These are phyloP conservation scores for Elysia chlorotica DNA, from an alignment of 1,140 invertebrate species.

Conservation along the genomic window DNA sequence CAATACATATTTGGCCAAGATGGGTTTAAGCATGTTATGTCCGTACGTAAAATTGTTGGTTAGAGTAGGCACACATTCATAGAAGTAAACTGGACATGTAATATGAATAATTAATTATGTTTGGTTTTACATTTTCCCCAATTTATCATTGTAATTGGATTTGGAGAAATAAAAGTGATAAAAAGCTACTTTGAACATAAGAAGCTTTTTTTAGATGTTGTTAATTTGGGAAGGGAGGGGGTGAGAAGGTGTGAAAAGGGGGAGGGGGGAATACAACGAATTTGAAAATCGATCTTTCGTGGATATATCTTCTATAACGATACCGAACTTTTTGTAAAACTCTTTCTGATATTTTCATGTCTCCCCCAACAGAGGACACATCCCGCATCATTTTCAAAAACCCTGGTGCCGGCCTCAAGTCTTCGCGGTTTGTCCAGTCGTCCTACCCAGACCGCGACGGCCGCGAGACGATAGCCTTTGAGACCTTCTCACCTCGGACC, in stretches of 20 bases:
- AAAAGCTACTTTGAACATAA: too few species aligned
- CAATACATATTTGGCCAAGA: too few species aligned
- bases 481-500: constrained; percentile 27
- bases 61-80: too few species aligned
- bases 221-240: neutral
- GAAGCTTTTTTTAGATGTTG: too few species aligned
- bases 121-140: too few species aligned
- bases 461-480: constrained; percentile 22
- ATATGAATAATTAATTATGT: too few species aligned
- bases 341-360: neutral
- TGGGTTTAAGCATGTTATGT: too few species aligned
- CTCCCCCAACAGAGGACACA: constrained; percentile 21
- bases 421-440: constrained; percentile 26
- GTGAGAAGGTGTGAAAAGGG: neutral
- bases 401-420: constrained; percentile 19
- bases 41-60: too few species aligned
- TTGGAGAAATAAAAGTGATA: too few species aligned
- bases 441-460: neutral
- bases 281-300: neutral
- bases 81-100: too few species aligned
- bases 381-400: constrained; percentile 27
- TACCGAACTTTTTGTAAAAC: neutral
- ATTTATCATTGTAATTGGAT: too few species aligned
- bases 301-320: neutral
- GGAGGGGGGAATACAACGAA: neutral